phyloP scores from a whole-genome alignment of 2,113 vertebrate species.

The Pachycephala philippinensis region DNA sequence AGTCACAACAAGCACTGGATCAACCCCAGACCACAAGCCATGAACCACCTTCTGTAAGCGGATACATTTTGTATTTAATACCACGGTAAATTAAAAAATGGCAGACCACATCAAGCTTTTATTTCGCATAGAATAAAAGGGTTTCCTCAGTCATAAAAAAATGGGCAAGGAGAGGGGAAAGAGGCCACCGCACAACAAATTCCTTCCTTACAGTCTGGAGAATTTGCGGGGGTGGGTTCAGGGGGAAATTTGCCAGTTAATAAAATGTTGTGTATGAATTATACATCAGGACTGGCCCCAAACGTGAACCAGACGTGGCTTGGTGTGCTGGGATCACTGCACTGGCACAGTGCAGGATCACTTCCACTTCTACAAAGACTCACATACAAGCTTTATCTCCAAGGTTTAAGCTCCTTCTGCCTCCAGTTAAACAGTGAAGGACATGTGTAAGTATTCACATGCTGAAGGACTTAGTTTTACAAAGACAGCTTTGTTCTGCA shows the following conservation, averaged over 20 bases:
- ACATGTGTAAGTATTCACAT: constrained; percentile 5
- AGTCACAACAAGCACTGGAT: not conserved
- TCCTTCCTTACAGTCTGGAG: constrained; percentile 44
- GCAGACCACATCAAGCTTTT: constrained; percentile 58
- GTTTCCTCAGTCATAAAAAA: constrained; percentile 57
- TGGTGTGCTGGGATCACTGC: constrained; percentile 26
- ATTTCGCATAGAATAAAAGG: constrained; percentile 50
- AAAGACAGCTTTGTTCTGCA: constrained; percentile 38
- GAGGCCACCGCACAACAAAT: constrained; percentile 53
- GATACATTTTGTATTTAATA: constrained; percentile 51
- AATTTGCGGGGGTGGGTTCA: not conserved
- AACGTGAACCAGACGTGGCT: constrained; percentile 38
- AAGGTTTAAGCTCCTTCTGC: constrained; percentile 11
- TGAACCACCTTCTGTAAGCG: constrained; percentile 10
- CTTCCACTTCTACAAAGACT: not conserved
- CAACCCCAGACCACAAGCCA: constrained; percentile 29
- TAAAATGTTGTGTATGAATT: constrained; percentile 48
- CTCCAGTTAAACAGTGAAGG: not conserved
- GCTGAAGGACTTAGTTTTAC: constrained; percentile 30
- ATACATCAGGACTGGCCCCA: constrained; percentile 8
- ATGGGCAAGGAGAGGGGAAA: constrained; percentile 35
- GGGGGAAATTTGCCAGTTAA: constrained; percentile 59
- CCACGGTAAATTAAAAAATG: constrained; percentile 50
- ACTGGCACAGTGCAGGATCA: not conserved
- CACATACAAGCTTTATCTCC: constrained; percentile 19